phyloP scores from a whole-genome alignment of 2,888 invertebrate species.

The Azorinus chamasolen region DNA sequence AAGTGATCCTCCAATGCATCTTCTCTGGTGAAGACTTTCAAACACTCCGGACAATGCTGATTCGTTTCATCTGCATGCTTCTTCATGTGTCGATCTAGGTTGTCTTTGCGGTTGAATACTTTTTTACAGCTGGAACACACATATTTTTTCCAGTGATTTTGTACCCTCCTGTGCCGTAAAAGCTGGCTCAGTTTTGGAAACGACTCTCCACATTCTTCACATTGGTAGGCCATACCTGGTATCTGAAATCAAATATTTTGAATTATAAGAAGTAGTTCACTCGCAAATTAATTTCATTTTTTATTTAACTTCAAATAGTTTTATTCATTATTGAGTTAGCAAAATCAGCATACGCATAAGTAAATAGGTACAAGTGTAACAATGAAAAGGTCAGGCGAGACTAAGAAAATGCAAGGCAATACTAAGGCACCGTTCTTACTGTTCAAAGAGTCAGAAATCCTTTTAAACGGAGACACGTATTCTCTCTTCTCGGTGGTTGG shows the following conservation, averaged over 20 bases:
- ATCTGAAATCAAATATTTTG: not conserved
- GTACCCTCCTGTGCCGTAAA: conserved; percentile 16
- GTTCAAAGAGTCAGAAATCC: not conserved
- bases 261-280: not conserved
- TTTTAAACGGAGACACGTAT: too few relatives aligned
- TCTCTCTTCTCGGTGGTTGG: too few relatives aligned
- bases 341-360: too few relatives aligned
- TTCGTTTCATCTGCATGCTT: conserved; percentile 15
- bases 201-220: conserved; percentile 18
- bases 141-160: conserved; percentile 29
- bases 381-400: not conserved
- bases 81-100: conserved; percentile 20
- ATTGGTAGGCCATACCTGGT: conserved; percentile 11
- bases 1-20: conserved; percentile 7
- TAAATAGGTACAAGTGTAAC: not conserved
- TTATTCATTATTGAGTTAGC: too few relatives aligned
- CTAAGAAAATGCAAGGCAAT: too few relatives aligned
- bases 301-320: not conserved
- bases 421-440: not conserved
- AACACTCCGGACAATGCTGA: conserved; percentile 16
- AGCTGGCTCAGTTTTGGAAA: conserved; percentile 24
- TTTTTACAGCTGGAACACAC: conserved; percentile 11
- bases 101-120: conserved; percentile 16
- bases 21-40: conserved; percentile 1
- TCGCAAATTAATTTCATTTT: not conserved